Conservation (phyloP, 2,113 vertebrate species). For the Microtus montanus region DNA sequence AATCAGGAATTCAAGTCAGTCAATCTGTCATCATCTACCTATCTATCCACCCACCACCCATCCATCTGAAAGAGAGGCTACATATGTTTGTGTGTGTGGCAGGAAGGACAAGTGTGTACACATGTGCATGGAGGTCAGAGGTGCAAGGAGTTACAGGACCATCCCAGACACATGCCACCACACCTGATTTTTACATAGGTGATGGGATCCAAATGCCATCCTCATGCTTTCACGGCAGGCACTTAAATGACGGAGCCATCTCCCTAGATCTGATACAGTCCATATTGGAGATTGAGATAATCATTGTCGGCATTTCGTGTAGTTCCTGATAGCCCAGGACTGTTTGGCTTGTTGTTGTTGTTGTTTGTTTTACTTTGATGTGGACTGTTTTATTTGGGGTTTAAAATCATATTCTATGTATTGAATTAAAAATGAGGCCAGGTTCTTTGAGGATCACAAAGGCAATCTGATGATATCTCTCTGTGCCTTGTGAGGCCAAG, state of each 20-base stretch:
- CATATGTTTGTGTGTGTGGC: neutral
- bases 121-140: neutral
- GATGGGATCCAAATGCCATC: too few species aligned
- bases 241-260: neutral
- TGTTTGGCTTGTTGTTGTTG: neutral
- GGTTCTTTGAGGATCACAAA: neutral
- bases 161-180: too few species aligned
- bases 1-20: neutral
- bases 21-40: neutral
- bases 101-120: neutral
- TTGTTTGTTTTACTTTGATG: neutral
- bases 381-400: neutral
- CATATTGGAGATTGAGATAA: neutral
- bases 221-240: neutral
- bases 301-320: neutral
- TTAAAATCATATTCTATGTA: neutral
- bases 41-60: too few species aligned
- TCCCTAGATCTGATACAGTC: neutral
- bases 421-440: conserved; percentile 25
- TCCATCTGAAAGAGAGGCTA: neutral
- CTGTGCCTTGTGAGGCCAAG: conserved; percentile 23
- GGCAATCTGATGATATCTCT: neutral
- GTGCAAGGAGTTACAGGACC: neutral
- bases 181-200: too few species aligned
- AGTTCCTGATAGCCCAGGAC: neutral